phyloP scores from a whole-genome alignment of 1,140 invertebrate genomes.

The Sesamia nonagrioides region DNA sequence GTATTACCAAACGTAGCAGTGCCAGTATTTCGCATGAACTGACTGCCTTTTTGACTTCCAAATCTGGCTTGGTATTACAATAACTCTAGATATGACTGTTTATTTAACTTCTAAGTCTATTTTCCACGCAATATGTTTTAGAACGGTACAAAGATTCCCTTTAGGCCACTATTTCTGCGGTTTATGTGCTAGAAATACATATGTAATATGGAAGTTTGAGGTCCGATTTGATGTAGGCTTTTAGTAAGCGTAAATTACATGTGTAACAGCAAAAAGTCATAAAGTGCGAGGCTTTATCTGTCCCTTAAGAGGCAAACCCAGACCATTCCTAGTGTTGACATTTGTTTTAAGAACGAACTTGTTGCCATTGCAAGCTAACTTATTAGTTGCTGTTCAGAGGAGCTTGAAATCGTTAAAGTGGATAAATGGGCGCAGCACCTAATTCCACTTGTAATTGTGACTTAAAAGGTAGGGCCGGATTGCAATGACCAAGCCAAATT shows the following conservation, averaged over 20 bases:
- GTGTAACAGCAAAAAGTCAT: constrained; percentile 32
- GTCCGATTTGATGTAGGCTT: constrained; percentile 27
- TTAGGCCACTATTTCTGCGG: neutral
- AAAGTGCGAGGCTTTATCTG: constrained; percentile 18
- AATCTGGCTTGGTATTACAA: no score
- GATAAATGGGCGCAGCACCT: neutral
- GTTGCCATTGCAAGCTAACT: constrained; percentile 24
- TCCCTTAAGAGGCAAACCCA: constrained; percentile 21
- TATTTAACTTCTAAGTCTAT: no score
- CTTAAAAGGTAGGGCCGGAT: neutral
- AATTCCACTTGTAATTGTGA: constrained; percentile 2
- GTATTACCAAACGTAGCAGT: no score
- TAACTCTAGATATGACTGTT: no score
- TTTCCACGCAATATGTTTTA: no score
- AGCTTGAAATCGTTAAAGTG: constrained; percentile 1
- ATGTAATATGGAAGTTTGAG: neutral
- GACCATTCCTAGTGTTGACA: constrained; percentile 15
- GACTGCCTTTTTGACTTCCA: no score
- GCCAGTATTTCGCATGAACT: no score
- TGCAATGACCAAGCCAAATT: neutral
- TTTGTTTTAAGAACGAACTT: constrained; percentile 26
- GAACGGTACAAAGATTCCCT: neutral
- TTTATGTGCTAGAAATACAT: neutral
- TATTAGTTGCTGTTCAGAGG: constrained; percentile 17
- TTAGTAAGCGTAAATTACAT: constrained; percentile 18